Evolutionary conservation across 2,888 invertebrate genomes (phyloP).

Genomic region (Frankliniella intonsa): DNA sequence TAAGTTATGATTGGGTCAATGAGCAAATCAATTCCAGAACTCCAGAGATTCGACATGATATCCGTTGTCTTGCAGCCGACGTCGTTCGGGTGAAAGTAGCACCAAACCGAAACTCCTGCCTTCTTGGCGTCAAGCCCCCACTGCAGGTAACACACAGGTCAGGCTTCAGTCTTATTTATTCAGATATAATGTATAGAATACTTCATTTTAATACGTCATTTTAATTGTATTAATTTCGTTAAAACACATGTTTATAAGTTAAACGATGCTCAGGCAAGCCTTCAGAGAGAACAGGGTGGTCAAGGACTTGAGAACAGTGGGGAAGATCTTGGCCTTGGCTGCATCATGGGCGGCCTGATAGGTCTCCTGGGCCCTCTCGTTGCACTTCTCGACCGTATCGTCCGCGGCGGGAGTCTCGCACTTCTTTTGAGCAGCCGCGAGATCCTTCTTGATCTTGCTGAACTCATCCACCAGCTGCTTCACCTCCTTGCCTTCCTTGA

Average conservation of each 20-base stretch:
- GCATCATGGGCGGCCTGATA: not conserved
- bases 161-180: not conserved
- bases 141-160: not conserved
- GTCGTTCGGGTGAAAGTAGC: too few relatives aligned
- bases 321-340: not conserved
- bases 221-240: not conserved
- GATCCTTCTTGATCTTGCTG: not conserved
- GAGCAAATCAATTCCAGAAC: not conserved
- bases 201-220: not conserved
- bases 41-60: too few relatives aligned
- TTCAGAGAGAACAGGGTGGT: not conserved
- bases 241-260: not conserved
- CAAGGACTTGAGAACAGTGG: not conserved
- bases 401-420: not conserved
- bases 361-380: not conserved
- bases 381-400: not conserved
- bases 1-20: not conserved
- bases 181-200: not conserved
- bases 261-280: not conserved
- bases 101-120: too few relatives aligned
- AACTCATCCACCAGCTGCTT: not conserved
- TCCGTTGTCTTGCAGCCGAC: too few relatives aligned
- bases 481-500: not conserved
- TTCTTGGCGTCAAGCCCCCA: not conserved
- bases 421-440: not conserved